Evolutionary conservation across 2,888 invertebrate genomes (phyloP).

Genomic region (Sarcophaga subvicina): DNA sequence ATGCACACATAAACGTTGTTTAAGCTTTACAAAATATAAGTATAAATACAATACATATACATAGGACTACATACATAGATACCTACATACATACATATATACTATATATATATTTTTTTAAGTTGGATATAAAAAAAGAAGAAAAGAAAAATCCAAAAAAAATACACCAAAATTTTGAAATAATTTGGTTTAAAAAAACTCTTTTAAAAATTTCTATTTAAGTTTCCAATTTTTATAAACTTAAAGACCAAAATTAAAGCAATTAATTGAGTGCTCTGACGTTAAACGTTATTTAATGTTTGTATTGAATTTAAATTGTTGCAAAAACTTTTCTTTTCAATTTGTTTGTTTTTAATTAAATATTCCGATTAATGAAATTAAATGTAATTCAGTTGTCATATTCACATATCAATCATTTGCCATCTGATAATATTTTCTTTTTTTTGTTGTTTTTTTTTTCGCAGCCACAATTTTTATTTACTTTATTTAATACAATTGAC

Average conservation of each 20-base stretch:
- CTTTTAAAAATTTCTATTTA: neutral
- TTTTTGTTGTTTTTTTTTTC: neutral
- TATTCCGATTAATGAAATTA: slow-evolving; percentile 26
- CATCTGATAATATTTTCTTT: slow-evolving; percentile 1
- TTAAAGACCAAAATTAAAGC: slow-evolving; percentile 47
- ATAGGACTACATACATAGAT: slow-evolving; percentile 23
- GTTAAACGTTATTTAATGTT: neutral
- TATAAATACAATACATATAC: no score
- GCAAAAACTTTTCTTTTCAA: neutral
- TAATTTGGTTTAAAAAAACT: no score
- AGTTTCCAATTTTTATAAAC: slow-evolving; percentile 2
- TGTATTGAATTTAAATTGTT: neutral
- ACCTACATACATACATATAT: slow-evolving; percentile 39
- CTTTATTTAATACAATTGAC: slow-evolving; percentile 10
- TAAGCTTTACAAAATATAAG: no score
- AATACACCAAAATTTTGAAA: slow-evolving; percentile 5
- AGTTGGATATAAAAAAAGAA: neutral
- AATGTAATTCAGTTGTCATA: slow-evolving; percentile 27
- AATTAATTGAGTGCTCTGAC: slow-evolving; percentile 62
- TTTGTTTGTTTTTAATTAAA: slow-evolving; percentile 34
- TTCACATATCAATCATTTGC: slow-evolving; percentile 11
- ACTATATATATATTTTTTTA: neutral
- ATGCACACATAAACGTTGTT: no score
- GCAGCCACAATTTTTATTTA: slow-evolving; percentile 38
- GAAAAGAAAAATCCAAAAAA: slow-evolving; percentile 19